Evolutionary conservation across 2,113 vertebrate species (phyloP), one percentile per base, ranked within the genome.

Genomic region (Oncorhynchus masou): DNA sequence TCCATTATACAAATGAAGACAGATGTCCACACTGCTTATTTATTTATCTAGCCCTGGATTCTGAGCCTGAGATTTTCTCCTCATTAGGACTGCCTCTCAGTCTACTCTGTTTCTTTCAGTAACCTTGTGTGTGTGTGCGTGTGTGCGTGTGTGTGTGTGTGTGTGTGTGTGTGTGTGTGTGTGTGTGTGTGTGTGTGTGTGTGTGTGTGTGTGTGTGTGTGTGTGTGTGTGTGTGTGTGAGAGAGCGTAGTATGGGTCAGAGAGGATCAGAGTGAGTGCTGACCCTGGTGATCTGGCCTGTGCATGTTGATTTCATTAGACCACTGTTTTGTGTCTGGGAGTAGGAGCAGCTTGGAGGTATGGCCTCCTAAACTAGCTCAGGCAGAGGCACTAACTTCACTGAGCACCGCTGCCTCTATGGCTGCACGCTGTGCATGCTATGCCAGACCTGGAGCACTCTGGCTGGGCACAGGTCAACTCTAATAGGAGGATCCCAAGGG

Each of bases 1-100:
- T 90, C 88, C 83, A 91, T 91, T 89, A 92, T 88, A 88, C 86
- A 92, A 82, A 83, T 71, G 13, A 81, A 90, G 84, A 82, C 88
- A 92, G 87, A 90, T 87, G 90, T 89, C 90, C 88, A 90, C 85
- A 86, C 87, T 88, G 78, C 85, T 84, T 85, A 81, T 82, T 89
- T 91, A 89, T 90, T 89, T 90, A 87, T 89, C 76, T 20, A 79
- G 80, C 39, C 39, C 39, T 39, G 39, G 39, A 39, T 39, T 39
- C 39, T 39, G 39, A 39, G 79, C 75, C 19, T 60, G 19, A 60
- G 20, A 8, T 16, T 2, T 51, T 16, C 49, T 3, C 68, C 73
- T 84, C 80, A 74, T 81, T 80, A 77, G 31, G 78, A 68, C 39
- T 22, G 80, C 74, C 19, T 81, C 79, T 81, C 79, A 62, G 83